Percentiles rank a stretch among this genome's conserved stretches.
Evolutionary conservation across 2,888 invertebrate species (phyloP).

Genomic region (Eupithecia centaureata): DNA sequence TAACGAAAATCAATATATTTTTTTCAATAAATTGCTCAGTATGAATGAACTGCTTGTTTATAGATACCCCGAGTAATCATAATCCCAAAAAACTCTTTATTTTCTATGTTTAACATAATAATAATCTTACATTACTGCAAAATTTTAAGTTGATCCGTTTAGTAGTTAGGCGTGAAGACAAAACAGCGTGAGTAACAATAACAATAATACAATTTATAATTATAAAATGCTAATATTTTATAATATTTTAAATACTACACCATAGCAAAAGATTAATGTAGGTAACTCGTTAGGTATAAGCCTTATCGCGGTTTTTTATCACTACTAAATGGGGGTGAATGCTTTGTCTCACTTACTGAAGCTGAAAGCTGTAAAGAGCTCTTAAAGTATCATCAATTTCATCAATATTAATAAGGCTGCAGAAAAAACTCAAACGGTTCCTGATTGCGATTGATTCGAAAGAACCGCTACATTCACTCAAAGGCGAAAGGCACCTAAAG

Average conservation of each 20-base stretch:
- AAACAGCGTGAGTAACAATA: too few relatives aligned
- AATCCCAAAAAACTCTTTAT: not conserved
- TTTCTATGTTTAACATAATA: too few relatives aligned
- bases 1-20: too few relatives aligned
- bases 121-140: too few relatives aligned
- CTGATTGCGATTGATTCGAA: constrained; percentile 30
- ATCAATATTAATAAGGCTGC: constrained; percentile 64
- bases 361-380: not conserved
- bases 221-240: too few relatives aligned
- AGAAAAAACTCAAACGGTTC: constrained; percentile 37
- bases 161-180: too few relatives aligned
- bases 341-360: not conserved
- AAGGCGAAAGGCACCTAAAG: constrained; percentile 11
- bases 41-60: not conserved
- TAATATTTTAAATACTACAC: too few relatives aligned
- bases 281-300: not conserved
- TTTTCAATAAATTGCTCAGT: too few relatives aligned
- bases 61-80: not conserved
- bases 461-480: constrained; percentile 26
- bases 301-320: not conserved
- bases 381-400: constrained; percentile 18
- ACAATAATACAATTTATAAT: too few relatives aligned
- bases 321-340: not conserved
- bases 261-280: not conserved
- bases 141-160: too few relatives aligned